Percentiles rank a stretch among this genome's conserved stretches.
phyloP scores from a whole-genome alignment of 2,113 vertebrate species.

The Melanocharis versteri region DNA sequence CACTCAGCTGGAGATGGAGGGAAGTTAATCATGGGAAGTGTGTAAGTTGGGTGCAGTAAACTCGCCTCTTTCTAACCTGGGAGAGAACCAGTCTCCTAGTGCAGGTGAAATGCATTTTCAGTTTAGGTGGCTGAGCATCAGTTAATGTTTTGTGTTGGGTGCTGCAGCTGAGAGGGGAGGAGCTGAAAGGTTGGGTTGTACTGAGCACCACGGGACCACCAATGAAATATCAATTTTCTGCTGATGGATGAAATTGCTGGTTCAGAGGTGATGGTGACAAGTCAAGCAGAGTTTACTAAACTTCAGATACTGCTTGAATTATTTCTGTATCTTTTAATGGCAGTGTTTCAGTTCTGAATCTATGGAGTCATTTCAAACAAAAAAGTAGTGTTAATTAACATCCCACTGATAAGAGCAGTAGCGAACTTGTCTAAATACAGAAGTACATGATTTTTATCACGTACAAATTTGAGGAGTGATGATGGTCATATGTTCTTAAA shows the following conservation, averaged over 20 bases:
- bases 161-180: not conserved
- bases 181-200: not conserved
- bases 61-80: not conserved
- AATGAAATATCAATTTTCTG: accelerated
- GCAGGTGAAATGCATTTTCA: not conserved
- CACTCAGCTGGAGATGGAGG: not conserved
- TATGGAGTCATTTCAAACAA: not conserved
- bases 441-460: not conserved
- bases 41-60: not conserved
- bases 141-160: not conserved
- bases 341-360: not conserved
- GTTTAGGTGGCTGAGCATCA: not conserved
- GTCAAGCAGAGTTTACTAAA: not conserved
- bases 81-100: not conserved
- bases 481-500: not conserved
- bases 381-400: not conserved
- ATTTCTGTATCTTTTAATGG: not conserved
- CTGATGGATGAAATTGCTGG: not conserved
- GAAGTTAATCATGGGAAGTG: accelerated
- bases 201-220: accelerated
- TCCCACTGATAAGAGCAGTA: not conserved
- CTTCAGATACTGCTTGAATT: not conserved
- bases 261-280: not conserved
- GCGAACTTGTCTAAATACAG: not conserved
- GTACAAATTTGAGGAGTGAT: not conserved